phyloP scores from a whole-genome alignment of 2,797 vertebrate species.

The Mus minutoides region DNA sequence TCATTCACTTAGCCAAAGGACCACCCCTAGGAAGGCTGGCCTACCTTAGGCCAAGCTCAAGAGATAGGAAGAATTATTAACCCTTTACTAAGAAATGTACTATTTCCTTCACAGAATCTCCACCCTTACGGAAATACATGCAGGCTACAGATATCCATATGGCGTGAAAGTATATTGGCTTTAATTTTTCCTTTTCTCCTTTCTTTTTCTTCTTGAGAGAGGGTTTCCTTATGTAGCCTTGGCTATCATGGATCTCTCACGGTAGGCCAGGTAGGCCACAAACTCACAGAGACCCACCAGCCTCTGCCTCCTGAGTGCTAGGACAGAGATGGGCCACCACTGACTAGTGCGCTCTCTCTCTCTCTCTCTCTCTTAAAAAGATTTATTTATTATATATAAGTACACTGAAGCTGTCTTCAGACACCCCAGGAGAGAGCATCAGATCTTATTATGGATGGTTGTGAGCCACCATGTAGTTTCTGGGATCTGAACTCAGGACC shows the following conservation, averaged over 20 bases:
- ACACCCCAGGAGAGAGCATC: too few relatives aligned
- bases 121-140: background rate
- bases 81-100: background rate
- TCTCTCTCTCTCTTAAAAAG: too few relatives aligned
- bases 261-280: background rate
- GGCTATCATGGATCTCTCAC: background rate
- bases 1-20: background rate
- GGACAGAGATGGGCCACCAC: background rate
- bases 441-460: too few relatives aligned
- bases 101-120: background rate
- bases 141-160: background rate
- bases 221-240: background rate
- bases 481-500: too few relatives aligned
- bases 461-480: too few relatives aligned
- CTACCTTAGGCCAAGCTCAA: background rate
- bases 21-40: background rate
- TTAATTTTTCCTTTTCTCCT: background rate
- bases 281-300: background rate
- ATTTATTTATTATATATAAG: too few relatives aligned
- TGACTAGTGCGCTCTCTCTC: background rate
- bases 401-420: too few relatives aligned
- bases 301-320: background rate
- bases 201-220: background rate
- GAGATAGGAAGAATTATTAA: background rate
- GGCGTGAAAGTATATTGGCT: background rate